A percentile compares a stretch with the other conserved stretches of the same genome.
Conservation (phyloP, 92 coral and sea anemone species). For the Phenganax marumi region DNA sequence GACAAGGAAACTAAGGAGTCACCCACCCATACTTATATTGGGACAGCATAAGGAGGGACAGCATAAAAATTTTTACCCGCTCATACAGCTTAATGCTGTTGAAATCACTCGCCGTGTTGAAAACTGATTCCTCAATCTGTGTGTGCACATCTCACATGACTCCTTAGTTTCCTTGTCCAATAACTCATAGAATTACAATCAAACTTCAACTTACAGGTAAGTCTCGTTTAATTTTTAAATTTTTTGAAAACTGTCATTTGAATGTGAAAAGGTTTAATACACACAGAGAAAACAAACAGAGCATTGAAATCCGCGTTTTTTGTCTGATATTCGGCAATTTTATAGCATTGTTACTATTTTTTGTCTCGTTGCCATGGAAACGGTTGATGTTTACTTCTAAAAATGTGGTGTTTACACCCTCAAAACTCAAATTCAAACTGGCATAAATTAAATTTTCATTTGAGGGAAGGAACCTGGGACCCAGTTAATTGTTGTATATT, state of each 20-base stretch:
- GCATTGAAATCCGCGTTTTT: background rate
- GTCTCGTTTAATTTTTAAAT: background rate
- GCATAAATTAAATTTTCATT: background rate
- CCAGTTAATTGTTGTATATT: background rate
- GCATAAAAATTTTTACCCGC: too few species aligned
- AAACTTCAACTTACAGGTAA: too few species aligned
- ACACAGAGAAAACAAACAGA: background rate
- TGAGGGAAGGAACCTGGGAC: background rate
- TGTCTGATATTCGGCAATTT: background rate
- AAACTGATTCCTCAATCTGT: too few species aligned
- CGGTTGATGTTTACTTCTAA: background rate
- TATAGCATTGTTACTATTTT: background rate
- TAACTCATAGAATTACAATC: too few species aligned
- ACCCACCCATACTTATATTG: too few species aligned
- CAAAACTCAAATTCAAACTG: background rate
- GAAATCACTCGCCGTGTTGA: too few species aligned
- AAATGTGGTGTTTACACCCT: background rate
- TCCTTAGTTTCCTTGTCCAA: too few species aligned
- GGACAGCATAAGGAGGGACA: too few species aligned
- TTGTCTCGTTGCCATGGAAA: conserved; percentile 12
- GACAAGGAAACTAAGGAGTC: too few species aligned
- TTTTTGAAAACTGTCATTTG: background rate
- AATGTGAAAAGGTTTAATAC: background rate
- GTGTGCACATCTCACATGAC: too few species aligned
- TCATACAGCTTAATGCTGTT: too few species aligned